A percentile compares a stretch with the other conserved stretches of the same genome.
phyloP scores from a whole-genome alignment of 1,140 invertebrate species.

The Diorhabda carinulata region DNA sequence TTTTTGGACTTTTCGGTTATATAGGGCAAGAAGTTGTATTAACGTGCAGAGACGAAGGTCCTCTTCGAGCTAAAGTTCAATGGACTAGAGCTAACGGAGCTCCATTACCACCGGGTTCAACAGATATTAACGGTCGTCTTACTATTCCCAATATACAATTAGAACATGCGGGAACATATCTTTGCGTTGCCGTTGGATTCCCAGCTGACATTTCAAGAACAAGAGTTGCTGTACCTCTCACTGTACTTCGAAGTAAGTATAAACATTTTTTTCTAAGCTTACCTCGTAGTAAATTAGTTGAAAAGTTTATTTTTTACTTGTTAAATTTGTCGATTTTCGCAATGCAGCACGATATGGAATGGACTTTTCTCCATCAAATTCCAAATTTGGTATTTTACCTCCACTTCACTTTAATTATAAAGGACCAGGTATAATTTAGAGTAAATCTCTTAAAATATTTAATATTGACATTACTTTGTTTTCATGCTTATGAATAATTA shows the following conservation, averaged over 20 bases:
- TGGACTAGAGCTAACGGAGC: slow-evolving; percentile 70
- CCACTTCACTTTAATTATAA: slow-evolving; percentile 46
- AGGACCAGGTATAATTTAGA: slow-evolving; percentile 44
- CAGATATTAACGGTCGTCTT: slow-evolving; percentile 69
- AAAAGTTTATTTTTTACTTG: too few species aligned
- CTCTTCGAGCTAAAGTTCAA: slow-evolving; percentile 65
- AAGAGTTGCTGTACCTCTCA: slow-evolving; percentile 60
- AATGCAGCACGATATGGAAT: slow-evolving; percentile 45
- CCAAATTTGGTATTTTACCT: slow-evolving; percentile 47
- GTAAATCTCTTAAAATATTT: not conserved
- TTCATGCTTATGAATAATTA: too few species aligned
- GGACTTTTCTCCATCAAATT: slow-evolving; percentile 42
- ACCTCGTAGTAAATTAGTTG: not conserved
- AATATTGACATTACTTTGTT: too few species aligned
- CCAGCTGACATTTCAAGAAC: slow-evolving; percentile 52
- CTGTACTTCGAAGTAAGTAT: slow-evolving; percentile 71
- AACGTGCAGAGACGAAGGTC: slow-evolving; percentile 86
- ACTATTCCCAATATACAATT: slow-evolving; percentile 81
- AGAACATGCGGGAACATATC: slow-evolving; percentile 72
- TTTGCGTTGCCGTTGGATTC: slow-evolving; percentile 74
- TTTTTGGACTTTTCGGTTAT: not conserved
- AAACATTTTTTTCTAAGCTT: not conserved
- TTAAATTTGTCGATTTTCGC: not conserved
- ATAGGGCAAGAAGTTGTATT: slow-evolving; percentile 85
- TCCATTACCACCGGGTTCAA: slow-evolving; percentile 66